Conservation (phyloP, 2,888 invertebrate species). For the Leptinotarsa rubiginosa region DNA sequence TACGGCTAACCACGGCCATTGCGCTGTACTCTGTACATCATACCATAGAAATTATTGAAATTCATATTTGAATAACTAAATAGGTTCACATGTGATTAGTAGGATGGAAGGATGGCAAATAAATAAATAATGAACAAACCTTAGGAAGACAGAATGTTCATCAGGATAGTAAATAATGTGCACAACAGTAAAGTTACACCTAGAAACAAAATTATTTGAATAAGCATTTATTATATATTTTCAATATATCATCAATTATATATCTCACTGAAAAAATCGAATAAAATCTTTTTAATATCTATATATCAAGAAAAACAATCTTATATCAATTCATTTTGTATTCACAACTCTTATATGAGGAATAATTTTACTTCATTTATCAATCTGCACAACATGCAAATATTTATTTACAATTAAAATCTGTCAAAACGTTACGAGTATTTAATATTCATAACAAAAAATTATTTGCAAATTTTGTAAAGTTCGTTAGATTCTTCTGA, state of each 20-base stretch:
- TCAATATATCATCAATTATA: conserved; percentile 47
- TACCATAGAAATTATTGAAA: conserved; percentile 28
- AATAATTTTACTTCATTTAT: background rate
- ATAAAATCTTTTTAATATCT: background rate
- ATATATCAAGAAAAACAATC: conserved; percentile 35
- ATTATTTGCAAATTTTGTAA: too few species aligned
- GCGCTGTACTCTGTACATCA: too few species aligned
- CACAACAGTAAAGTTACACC: conserved; percentile 60
- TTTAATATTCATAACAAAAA: too few species aligned
- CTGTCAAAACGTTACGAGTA: conserved; percentile 39
- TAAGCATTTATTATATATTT: conserved; percentile 49
- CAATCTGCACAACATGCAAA: background rate
- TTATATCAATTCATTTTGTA: conserved; percentile 46
- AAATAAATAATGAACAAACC: conserved; percentile 52
- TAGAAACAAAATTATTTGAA: conserved; percentile 58
- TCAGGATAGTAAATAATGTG: conserved; percentile 58
- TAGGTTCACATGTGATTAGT: conserved; percentile 39
- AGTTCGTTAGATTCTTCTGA: too few species aligned
- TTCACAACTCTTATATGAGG: conserved; percentile 37
- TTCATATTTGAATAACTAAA: conserved; percentile 26
- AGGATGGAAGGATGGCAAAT: conserved; percentile 41
- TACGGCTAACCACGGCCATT: too few species aligned
- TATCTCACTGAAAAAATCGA: conserved; percentile 21
- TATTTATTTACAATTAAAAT: conserved; percentile 47
- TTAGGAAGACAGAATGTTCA: conserved; percentile 53